Percentiles rank a stretch among this genome's conserved stretches.
Conservation (phyloP, 2,113 vertebrate genomes). For the Suncus etruscus region DNA sequence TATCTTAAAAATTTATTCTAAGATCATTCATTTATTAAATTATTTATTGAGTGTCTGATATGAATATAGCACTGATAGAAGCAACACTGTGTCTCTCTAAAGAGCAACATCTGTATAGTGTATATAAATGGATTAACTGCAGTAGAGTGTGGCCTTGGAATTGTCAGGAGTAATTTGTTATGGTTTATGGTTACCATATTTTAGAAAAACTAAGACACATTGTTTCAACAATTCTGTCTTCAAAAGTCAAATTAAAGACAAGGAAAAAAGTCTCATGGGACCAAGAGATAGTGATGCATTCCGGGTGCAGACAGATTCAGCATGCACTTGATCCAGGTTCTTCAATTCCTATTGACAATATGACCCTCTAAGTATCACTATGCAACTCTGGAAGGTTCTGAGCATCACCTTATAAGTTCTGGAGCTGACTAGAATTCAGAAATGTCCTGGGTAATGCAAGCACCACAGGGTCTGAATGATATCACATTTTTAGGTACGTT, state of each 20-base stretch:
- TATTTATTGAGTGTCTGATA: not conserved
- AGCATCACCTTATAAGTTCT: too few species aligned
- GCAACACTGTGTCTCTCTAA: not conserved
- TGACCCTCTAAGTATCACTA: too few species aligned
- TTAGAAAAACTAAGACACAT: not conserved
- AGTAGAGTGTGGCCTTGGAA: fast-evolving
- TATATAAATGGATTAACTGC: not conserved
- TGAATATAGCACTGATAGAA: not conserved
- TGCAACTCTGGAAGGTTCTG: too few species aligned
- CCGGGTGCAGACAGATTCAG: too few species aligned
- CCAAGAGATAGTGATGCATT: too few species aligned
- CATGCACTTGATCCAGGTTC: too few species aligned
- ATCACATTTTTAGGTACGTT: too few species aligned
- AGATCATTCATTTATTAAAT: not conserved
- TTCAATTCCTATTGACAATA: too few species aligned
- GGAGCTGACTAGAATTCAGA: too few species aligned
- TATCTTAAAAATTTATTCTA: not conserved
- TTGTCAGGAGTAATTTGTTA: not conserved
- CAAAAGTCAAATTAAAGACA: not conserved
- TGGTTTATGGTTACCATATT: not conserved
- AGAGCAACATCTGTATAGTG: not conserved
- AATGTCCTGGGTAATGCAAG: too few species aligned
- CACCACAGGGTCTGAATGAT: too few species aligned
- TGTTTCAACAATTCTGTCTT: not conserved
- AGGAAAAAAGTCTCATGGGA: not conserved